Percentiles rank a stretch among this genome's conserved stretches.
Evolutionary conservation across 2,797 vertebrate genomes (phyloP).

Genomic region (Podarcis siculus): DNA sequence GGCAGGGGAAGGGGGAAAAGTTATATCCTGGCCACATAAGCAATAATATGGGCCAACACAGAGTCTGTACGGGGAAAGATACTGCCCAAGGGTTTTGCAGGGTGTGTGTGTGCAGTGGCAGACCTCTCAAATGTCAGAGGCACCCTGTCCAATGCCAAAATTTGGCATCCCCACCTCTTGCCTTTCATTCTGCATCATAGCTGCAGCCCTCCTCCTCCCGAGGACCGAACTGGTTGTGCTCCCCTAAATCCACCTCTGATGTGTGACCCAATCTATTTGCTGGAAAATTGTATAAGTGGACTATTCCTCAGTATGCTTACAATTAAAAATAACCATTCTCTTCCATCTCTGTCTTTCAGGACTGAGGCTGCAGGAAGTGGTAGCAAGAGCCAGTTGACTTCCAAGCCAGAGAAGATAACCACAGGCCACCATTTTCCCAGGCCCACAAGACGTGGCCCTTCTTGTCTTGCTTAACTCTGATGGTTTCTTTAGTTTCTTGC

Average conservation of each 20-base stretch:
- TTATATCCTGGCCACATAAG: background rate
- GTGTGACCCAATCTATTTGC: background rate
- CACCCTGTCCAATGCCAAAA: no score
- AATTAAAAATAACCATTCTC: conserved; percentile 56
- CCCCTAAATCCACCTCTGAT: no score
- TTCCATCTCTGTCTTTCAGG: conserved; percentile 43
- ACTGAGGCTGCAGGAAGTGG: conserved; percentile 46
- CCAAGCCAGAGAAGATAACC: conserved; percentile 63
- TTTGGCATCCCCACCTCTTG: no score
- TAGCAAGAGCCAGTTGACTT: conserved; percentile 64
- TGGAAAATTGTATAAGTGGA: conserved; percentile 50
- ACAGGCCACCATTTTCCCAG: conserved; percentile 54
- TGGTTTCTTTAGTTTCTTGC: background rate
- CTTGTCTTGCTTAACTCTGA: conserved; percentile 31
- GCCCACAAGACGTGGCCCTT: conserved; percentile 26
- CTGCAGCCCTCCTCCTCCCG: no score
- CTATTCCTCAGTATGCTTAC: conserved; percentile 24
- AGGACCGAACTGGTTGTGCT: no score
- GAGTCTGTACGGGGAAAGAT: fast-evolving
- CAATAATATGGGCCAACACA: fast-evolving
- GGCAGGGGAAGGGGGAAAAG: fast-evolving
- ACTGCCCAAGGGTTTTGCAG: fast-evolving
- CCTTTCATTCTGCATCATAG: no score
- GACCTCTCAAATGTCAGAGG: no score
- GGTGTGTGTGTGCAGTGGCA: no score